A percentile compares a stretch with the other conserved stretches of the same genome.
Evolutionary conservation across 2,888 invertebrate genomes (phyloP).

Genomic region (Campaea margaritaria): DNA sequence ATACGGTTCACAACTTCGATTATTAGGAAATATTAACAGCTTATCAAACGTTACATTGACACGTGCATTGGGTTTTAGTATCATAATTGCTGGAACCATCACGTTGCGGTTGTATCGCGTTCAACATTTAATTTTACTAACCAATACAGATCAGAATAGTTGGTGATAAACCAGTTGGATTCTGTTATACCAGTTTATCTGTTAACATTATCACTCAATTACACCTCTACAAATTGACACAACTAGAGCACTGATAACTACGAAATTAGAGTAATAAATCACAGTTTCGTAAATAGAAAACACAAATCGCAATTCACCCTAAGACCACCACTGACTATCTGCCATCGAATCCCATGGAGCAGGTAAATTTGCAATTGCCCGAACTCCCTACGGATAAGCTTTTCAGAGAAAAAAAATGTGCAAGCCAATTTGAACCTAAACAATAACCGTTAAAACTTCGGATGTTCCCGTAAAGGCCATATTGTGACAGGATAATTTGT

Average conservation of each 20-base stretch:
- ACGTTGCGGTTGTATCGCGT: conserved; percentile 28
- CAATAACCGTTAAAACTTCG: conserved; percentile 40
- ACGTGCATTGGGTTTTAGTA: conserved; percentile 26
- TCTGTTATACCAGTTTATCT: conserved; percentile 10
- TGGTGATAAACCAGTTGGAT: conserved; percentile 22
- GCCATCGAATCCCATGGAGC: conserved; percentile 59
- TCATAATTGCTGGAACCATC: conserved; percentile 11
- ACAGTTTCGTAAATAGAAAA: conserved; percentile 45
- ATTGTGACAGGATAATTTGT: conserved; percentile 45
- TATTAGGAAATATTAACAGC: conserved; percentile 31
- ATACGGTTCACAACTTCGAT: conserved; percentile 35
- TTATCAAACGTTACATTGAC: conserved; percentile 30
- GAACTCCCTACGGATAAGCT: conserved; percentile 55
- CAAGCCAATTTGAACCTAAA: conserved; percentile 56
- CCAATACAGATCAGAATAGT: conserved; percentile 11
- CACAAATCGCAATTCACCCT: conserved; percentile 41
- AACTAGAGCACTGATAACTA: conserved; percentile 12
- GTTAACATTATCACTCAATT: conserved; percentile 14
- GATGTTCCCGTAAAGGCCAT: conserved; percentile 35
- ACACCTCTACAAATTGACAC: conserved; percentile 13
- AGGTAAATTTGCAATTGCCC: conserved; percentile 74
- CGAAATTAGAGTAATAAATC: conserved; percentile 34
- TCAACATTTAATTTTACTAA: conserved; percentile 20
- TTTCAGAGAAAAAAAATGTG: conserved; percentile 50
- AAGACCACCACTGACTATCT: conserved; percentile 48